These are phyloP conservation scores for Sitta europaea DNA, from an alignment of 2,113 vertebrate species.

Conservation along the genomic window DNA sequence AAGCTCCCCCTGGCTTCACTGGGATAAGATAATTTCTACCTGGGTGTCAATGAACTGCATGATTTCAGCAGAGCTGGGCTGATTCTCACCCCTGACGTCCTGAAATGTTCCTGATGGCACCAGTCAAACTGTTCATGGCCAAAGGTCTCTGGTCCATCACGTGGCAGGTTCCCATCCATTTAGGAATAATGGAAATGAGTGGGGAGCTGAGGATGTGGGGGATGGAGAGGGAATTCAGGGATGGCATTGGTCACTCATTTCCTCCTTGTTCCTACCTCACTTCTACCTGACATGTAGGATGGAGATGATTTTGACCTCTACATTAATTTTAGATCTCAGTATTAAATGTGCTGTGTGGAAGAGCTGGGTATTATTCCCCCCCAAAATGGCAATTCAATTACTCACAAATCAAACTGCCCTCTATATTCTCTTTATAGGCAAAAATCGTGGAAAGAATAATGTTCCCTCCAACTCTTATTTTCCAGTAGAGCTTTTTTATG, in stretches of 20 bases:
- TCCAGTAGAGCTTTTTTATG: slow-evolving; percentile 12
- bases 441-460: background rate
- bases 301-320: background rate
- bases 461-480: slow-evolving; percentile 39
- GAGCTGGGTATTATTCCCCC: background rate
- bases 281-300: background rate
- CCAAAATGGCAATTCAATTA: background rate
- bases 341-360: background rate
- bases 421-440: background rate
- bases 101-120: background rate
- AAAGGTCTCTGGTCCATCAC: background rate
- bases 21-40: background rate
- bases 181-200: background rate
- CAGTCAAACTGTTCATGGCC: background rate
- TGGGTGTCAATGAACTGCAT: background rate
- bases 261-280: background rate
- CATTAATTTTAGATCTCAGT: background rate
- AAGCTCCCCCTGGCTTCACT: background rate
- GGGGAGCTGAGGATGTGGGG: background rate
- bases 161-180: background rate
- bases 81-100: background rate
- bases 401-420: background rate
- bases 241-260: background rate
- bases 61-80: background rate
- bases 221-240: background rate